These are phyloP conservation scores for Diabrotica balteata DNA, from an alignment of 2,888 invertebrate genomes.

Conservation along the genomic window DNA sequence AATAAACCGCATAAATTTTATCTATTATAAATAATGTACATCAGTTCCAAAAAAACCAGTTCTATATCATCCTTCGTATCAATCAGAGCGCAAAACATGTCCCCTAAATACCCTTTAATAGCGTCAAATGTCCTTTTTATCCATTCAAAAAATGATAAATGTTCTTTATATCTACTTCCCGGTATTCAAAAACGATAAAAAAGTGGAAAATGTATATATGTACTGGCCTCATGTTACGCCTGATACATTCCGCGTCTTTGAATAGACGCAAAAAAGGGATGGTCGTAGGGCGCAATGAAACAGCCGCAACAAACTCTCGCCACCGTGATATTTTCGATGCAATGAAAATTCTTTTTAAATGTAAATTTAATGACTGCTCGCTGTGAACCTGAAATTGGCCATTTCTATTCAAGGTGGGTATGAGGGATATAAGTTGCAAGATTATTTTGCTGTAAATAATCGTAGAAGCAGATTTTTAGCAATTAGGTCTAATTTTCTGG, in stretches of 20 bases:
- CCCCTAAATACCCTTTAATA: background rate
- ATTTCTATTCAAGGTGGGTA: background rate
- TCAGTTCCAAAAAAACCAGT: too few species aligned
- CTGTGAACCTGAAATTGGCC: background rate
- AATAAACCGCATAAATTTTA: too few species aligned
- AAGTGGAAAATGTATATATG: constrained; percentile 2
- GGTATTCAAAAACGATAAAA: constrained; percentile 1
- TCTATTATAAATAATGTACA: too few species aligned
- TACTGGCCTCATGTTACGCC: background rate
- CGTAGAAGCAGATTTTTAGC: too few species aligned
- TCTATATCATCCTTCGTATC: too few species aligned
- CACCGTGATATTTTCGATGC: too few species aligned
- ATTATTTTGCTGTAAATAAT: too few species aligned
- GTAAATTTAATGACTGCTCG: constrained; percentile 6
- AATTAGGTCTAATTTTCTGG: too few species aligned
- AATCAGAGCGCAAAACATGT: background rate
- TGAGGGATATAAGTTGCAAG: too few species aligned
- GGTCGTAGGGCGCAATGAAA: too few species aligned
- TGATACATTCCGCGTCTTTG: background rate
- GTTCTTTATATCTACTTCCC: constrained; percentile 1
- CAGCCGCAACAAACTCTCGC: too few species aligned
- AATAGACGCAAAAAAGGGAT: background rate
- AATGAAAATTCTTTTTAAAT: constrained; percentile 11
- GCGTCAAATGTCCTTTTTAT: background rate
- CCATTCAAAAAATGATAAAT: constrained; percentile 11